phyloP scores from a whole-genome alignment of 2,888 invertebrate genomes.

The Hoplodrina ambigua region DNA sequence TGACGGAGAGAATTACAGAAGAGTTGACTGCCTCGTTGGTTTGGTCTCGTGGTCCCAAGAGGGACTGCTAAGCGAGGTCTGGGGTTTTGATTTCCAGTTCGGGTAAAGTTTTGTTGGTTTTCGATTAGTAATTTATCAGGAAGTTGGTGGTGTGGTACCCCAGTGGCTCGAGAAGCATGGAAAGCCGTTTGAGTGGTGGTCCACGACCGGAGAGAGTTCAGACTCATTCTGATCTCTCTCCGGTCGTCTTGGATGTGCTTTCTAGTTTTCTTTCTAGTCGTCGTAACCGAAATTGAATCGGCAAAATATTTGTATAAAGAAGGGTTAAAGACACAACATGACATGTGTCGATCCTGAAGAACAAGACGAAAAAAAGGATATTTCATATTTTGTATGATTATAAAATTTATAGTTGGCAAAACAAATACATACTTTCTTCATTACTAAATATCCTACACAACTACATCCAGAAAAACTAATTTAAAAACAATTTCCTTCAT shows the following conservation, averaged over 20 bases:
- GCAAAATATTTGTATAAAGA: too few relatives aligned
- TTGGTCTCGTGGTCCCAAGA: too few relatives aligned
- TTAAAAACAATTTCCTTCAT: conserved; percentile 60
- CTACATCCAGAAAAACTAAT: conserved; percentile 45
- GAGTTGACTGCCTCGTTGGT: not conserved
- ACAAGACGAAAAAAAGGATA: not conserved
- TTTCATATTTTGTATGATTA: too few relatives aligned
- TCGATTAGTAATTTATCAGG: not conserved
- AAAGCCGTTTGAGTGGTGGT: not conserved
- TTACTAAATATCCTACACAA: not conserved
- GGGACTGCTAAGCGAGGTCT: too few relatives aligned
- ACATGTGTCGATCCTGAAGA: not conserved
- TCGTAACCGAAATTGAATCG: too few relatives aligned
- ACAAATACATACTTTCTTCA: not conserved
- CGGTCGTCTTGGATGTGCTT: too few relatives aligned
- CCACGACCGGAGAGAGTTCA: too few relatives aligned
- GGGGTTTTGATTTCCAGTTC: too few relatives aligned
- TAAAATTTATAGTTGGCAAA: not conserved
- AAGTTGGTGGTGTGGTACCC: not conserved
- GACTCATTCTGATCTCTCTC: too few relatives aligned
- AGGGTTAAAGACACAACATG: too few relatives aligned
- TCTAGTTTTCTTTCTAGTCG: too few relatives aligned
- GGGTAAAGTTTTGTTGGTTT: too few relatives aligned
- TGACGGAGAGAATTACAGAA: not conserved
- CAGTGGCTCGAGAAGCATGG: not conserved